Base-by-base conservation (phyloP, 1,140 invertebrate genomes). In the Steinernema feltiae region DNA sequence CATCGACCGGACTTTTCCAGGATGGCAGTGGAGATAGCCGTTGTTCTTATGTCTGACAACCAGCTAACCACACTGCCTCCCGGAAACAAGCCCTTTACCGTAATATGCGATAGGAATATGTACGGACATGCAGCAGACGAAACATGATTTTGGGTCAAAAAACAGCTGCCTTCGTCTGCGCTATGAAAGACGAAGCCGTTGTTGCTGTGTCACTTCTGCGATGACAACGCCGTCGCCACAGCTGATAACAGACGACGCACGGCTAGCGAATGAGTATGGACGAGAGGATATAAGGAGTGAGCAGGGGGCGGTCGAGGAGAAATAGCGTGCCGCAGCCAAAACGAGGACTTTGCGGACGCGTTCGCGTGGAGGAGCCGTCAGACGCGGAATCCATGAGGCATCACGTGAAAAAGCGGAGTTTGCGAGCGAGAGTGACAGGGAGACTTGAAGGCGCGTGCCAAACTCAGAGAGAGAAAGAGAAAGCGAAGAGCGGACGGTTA, bases 41-140 rank as follows among this genome's bases (percentile, higher is more conserved):
- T 80, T 81, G 80, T 63, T 71, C 73, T 29, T 12, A 29, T 12
- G 30, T 24, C 48, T 69, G 73, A 80, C 80, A 81, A 81, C 80
- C 80, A 81, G 80, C 80, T 81, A 81, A 81, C 78, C 79, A 81
- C 80, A 81, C 80, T 81, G 80, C 80, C 80, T 75, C 76, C 48
- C 78, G 76, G 75, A 46, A 71, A 46, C 12, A 71, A 32, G 53
- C 24, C 24, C 24, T 21, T 63, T 3, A 27, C 12, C 2, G 53
- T 21, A 27, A 27, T 63, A 27, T 3, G 2, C 12, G 24, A 63
- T 7, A 15, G 12, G 53, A 63, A 7, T 27, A 63, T 63, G 53
- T 27, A 27, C 24, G 53, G 7, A 27, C 53, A 63, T 27, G 53
- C 53, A 63, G 7, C 24, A 27, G 53, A 63, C 12, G 53, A 63